These are phyloP conservation scores for Archegozetes longisetosus DNA, from an alignment of 1,140 invertebrate species.

Conservation along the genomic window DNA sequence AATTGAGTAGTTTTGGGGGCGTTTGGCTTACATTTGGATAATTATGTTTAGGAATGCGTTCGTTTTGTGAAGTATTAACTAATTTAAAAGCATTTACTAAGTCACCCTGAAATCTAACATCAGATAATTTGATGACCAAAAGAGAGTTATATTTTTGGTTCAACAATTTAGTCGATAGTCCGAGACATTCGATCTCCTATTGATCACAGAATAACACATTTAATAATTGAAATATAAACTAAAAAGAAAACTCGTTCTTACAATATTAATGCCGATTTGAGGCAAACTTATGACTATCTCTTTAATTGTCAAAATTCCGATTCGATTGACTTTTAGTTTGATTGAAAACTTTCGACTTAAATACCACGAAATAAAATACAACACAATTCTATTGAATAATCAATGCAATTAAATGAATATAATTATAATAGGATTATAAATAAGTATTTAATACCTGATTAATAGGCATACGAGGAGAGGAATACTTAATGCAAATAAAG, in stretches of 20 bases:
- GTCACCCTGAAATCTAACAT: slow-evolving; percentile 21
- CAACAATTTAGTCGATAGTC: slow-evolving; percentile 15
- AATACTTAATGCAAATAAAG: background rate
- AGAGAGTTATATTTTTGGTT: slow-evolving; percentile 16
- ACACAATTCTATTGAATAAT: background rate
- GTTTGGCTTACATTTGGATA: slow-evolving; percentile 4
- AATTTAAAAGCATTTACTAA: slow-evolving; percentile 16
- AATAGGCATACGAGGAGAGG: background rate
- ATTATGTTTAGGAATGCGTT: background rate
- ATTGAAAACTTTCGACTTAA: slow-evolving; percentile 16
- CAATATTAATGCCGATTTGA: background rate
- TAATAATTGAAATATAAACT: background rate
- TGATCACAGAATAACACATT: background rate
- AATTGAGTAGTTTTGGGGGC: background rate
- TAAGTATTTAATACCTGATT: background rate
- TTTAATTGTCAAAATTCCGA: slow-evolving; percentile 16
- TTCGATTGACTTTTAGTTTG: slow-evolving; percentile 14
- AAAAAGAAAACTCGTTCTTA: background rate
- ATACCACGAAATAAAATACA: slow-evolving; percentile 12
- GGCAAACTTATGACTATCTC: slow-evolving; percentile 11
- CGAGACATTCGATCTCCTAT: slow-evolving; percentile 15
- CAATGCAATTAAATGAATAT: too few species aligned
- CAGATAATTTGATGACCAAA: slow-evolving; percentile 15
- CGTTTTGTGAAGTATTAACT: background rate
- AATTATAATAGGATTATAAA: background rate